Evolutionary conservation across 2,797 vertebrate species (phyloP).

Genomic region (Aplochiton taeniatus): DNA sequence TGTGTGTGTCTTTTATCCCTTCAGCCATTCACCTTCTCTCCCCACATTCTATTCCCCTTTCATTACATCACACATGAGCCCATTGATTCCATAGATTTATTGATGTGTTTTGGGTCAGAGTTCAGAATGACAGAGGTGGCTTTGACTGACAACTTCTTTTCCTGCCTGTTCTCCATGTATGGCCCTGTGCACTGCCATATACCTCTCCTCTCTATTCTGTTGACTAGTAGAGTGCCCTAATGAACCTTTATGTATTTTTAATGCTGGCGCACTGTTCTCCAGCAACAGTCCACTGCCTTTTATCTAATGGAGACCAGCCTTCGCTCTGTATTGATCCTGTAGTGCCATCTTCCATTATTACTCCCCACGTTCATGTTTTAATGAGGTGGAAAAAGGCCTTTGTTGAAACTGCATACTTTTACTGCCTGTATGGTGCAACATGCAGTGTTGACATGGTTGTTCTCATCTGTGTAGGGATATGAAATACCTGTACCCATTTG

Average conservation of each 20-base stretch:
- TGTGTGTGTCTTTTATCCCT: constrained; percentile 42
- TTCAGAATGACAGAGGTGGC: constrained; percentile 57
- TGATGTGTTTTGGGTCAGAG: constrained; percentile 68
- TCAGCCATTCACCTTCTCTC: constrained; percentile 31
- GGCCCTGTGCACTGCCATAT: background rate
- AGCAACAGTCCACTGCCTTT: constrained; percentile 32
- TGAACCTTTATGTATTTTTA: constrained; percentile 73
- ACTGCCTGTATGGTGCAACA: background rate
- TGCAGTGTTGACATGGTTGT: too few relatives aligned
- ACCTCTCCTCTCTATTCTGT: constrained; percentile 40
- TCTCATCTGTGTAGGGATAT: constrained; percentile 84
- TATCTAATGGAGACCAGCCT: constrained; percentile 62
- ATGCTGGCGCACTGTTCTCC: constrained; percentile 51
- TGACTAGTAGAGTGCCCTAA: constrained; percentile 47
- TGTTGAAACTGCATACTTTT: constrained; percentile 34
- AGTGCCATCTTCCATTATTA: constrained; percentile 54
- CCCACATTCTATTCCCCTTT: constrained; percentile 39
- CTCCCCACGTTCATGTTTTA: constrained; percentile 42
- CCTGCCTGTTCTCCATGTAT: background rate
- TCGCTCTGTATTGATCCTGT: constrained; percentile 61
- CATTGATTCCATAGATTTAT: constrained; percentile 72
- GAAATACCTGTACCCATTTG: constrained; percentile 97
- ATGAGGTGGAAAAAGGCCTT: constrained; percentile 37
- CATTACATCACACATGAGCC: constrained; percentile 57
- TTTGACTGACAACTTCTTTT: constrained; percentile 46